Conservation (phyloP, 2,113 vertebrate species). For the Cairina moschata region DNA sequence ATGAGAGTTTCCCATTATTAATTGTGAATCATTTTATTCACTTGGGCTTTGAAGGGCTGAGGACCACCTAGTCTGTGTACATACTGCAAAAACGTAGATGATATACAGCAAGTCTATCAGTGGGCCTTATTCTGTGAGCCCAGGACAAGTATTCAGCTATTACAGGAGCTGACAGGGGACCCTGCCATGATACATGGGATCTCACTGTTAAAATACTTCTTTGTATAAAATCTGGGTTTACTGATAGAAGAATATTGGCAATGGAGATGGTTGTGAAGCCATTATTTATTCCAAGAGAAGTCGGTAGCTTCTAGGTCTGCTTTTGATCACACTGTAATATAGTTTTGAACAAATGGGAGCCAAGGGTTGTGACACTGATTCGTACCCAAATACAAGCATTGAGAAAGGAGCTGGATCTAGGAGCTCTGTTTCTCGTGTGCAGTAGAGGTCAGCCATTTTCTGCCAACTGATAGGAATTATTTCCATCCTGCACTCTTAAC, state of each 20-base stretch:
- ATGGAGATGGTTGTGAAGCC: background rate
- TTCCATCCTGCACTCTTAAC: background rate
- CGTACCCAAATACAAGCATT: background rate
- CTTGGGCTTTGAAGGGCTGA: background rate
- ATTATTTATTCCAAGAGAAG: background rate
- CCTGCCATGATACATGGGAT: background rate
- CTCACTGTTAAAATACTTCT: background rate
- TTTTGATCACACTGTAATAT: background rate
- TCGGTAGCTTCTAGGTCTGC: background rate
- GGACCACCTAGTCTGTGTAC: background rate
- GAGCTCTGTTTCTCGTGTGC: background rate
- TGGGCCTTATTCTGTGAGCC: background rate
- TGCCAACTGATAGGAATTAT: background rate
- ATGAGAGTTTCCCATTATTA: fast-evolving
- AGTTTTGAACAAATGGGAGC: background rate
- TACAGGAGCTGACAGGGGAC: background rate
- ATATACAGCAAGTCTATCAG: background rate
- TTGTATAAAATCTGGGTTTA: background rate
- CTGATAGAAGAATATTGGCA: background rate
- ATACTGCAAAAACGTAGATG: background rate
- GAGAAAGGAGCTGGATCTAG: background rate
- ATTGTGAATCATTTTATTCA: fast-evolving
- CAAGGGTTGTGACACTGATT: background rate
- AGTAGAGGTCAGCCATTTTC: background rate
- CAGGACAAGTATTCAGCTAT: background rate